Evolutionary conservation across 2,888 invertebrate genomes (phyloP).

Genomic region (Rhagophthalmus giganteus): DNA sequence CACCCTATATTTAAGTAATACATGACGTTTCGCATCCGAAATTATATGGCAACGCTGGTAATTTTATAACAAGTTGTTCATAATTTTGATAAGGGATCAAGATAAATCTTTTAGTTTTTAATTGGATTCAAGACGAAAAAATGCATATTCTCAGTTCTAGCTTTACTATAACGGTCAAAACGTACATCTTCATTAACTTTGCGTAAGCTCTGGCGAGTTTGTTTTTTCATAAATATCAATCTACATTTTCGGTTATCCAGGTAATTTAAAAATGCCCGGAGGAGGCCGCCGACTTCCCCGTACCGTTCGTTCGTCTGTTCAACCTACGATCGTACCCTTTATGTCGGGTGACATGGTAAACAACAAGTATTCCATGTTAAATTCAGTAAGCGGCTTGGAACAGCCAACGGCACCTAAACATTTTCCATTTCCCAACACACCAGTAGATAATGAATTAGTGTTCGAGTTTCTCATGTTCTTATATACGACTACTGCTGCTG

Average conservation of each 20-base stretch:
- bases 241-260: neutral
- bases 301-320: constrained; percentile 38
- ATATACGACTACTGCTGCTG: constrained; percentile 76
- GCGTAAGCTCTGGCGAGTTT: neutral
- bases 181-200: neutral
- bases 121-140: too few relatives aligned
- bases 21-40: too few relatives aligned
- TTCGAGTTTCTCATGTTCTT: constrained; percentile 86
- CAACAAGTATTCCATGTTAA: constrained; percentile 45
- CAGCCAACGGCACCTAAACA: constrained; percentile 71
- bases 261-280: constrained; percentile 16
- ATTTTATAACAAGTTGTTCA: too few relatives aligned
- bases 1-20: too few relatives aligned
- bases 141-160: too few relatives aligned
- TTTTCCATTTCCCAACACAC: constrained; percentile 77
- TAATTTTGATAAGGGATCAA: too few relatives aligned
- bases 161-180: neutral
- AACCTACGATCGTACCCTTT: constrained; percentile 41
- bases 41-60: too few relatives aligned
- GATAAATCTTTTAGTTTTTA: too few relatives aligned
- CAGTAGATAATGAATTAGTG: constrained; percentile 76
- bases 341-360: constrained; percentile 42
- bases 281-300: constrained; percentile 43
- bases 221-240: neutral
- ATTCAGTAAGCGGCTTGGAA: constrained; percentile 46